Evolutionary conservation across 2,113 vertebrate genomes (phyloP).

Genomic region (Rousettus leschenaultii): DNA sequence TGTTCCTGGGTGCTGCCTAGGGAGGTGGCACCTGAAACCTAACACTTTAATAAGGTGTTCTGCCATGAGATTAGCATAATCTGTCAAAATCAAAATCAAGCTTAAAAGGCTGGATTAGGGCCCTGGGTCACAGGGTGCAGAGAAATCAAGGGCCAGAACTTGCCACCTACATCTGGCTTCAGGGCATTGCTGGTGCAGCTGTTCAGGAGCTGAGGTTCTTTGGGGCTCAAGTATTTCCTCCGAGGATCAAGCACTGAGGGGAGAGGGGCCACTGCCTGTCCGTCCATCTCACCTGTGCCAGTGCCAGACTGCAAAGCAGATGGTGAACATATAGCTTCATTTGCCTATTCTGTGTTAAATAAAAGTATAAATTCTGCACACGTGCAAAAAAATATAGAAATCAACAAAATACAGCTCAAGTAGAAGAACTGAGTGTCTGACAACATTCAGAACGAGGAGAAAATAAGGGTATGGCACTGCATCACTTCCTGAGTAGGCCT

Average conservation of each 20-base stretch:
- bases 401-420: neutral
- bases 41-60: neutral
- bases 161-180: neutral
- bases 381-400: neutral
- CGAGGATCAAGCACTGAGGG: neutral
- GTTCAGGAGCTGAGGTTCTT: neutral
- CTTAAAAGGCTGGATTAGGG: neutral
- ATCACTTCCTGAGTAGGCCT: neutral
- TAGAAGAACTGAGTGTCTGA: neutral
- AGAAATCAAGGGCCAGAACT: neutral
- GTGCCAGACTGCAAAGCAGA: neutral
- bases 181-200: neutral
- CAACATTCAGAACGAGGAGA: neutral
- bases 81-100: neutral
- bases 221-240: neutral
- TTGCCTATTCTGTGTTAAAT: neutral
- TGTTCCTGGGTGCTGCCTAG: neutral
- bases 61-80: neutral
- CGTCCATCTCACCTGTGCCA: fast-evolving
- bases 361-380: neutral
- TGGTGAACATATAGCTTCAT: neutral
- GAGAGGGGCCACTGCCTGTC: neutral
- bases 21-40: neutral
- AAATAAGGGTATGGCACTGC: neutral
- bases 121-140: neutral